phyloP scores from a whole-genome alignment of 2,113 vertebrate genomes.

The Otis tarda region DNA sequence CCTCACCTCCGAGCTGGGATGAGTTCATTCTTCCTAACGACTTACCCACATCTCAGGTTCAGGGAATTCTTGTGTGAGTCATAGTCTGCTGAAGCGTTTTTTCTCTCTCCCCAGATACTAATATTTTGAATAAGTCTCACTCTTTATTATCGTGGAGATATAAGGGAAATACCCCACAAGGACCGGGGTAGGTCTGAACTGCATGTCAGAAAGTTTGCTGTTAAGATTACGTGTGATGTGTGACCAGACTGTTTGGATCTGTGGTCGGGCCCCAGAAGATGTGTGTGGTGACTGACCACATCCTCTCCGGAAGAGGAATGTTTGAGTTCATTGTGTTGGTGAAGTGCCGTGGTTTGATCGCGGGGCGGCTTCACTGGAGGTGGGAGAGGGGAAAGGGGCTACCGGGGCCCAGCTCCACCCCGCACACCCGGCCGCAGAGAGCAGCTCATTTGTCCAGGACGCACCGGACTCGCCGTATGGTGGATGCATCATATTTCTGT shows the following conservation, averaged over 20 bases:
- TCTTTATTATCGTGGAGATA: constrained; percentile 32
- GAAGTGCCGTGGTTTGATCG: not conserved
- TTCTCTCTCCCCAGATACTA: constrained; percentile 17
- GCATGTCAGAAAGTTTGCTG: constrained; percentile 21
- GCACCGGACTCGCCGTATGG: not conserved
- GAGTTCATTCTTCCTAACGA: constrained; percentile 34
- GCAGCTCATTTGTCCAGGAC: not conserved
- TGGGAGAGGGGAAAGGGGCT: constrained; percentile 7
- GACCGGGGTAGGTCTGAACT: constrained; percentile 1
- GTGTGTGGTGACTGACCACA: constrained; percentile 57
- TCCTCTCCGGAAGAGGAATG: constrained; percentile 39
- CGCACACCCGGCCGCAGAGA: not conserved
- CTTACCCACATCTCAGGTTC: constrained; percentile 34
- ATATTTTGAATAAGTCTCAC: constrained; percentile 38
- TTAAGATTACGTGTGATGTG: constrained; percentile 38
- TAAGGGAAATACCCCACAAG: constrained; percentile 10
- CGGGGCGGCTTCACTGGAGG: not conserved
- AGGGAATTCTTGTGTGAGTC: constrained; percentile 38
- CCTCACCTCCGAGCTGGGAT: not conserved
- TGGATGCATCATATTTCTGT: constrained; percentile 17
- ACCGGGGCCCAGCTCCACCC: not conserved
- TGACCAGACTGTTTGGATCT: constrained; percentile 34
- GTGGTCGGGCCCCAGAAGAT: constrained; percentile 34
- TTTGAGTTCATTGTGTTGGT: constrained; percentile 12
- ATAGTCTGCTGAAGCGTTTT: constrained; percentile 1